Conservation (phyloP, 2,113 vertebrate genomes). For the Nanorana parkeri region DNA sequence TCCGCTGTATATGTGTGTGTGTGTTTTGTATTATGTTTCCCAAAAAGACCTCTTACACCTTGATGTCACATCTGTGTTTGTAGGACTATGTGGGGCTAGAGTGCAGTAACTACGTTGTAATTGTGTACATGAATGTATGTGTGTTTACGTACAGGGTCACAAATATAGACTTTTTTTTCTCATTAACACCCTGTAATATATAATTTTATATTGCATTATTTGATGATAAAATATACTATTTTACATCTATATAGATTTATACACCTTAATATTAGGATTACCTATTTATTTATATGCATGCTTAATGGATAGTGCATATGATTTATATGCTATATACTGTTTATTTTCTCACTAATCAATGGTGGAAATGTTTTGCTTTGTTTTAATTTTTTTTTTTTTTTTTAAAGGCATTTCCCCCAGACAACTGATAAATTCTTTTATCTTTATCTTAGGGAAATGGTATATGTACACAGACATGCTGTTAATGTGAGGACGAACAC, state of each 20-base stretch:
- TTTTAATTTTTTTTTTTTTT: conserved; percentile 4
- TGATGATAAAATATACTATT: not conserved
- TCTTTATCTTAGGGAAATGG: conserved; percentile 58
- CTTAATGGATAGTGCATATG: not conserved
- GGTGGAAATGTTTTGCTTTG: conserved; percentile 3
- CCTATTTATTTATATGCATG: not conserved
- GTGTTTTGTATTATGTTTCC: not conserved
- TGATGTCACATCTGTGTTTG: no score
- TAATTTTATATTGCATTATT: not conserved
- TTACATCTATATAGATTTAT: not conserved
- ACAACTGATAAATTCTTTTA: conserved; percentile 57
- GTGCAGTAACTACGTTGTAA: not conserved
- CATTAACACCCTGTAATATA: not conserved
- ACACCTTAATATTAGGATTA: no score
- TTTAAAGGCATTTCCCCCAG: conserved; percentile 56
- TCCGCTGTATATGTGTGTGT: not conserved
- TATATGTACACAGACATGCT: conserved; percentile 57
- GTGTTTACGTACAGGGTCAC: not conserved
- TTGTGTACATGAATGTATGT: not conserved
- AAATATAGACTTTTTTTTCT: not conserved
- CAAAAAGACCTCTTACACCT: no score
- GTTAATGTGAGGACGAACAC: conserved; percentile 57
- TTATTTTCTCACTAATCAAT: conserved; percentile 1
- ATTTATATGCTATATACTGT: conserved; percentile 20
- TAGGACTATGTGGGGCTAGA: no score